phyloP scores from a whole-genome alignment of 2,797 vertebrate species.

The Micromesistius poutassou region DNA sequence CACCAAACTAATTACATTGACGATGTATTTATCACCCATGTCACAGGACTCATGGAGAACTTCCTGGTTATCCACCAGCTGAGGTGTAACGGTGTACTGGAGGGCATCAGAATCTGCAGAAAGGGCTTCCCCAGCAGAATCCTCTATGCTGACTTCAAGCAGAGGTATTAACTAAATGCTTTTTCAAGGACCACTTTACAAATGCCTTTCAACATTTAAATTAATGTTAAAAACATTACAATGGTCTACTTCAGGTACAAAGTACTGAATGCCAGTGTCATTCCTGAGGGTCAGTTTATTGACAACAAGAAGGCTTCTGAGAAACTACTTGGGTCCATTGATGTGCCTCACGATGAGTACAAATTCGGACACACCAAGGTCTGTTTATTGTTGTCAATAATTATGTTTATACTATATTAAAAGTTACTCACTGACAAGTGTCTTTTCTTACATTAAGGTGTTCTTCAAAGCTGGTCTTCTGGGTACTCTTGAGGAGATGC shows the following conservation, averaged over 20 bases:
- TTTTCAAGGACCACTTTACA: background rate
- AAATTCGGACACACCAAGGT: constrained; percentile 81
- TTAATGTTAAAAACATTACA: background rate
- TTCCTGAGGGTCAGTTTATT: constrained; percentile 3
- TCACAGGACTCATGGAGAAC: constrained; percentile 61
- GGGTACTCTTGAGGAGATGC: constrained; percentile 82
- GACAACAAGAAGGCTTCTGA: constrained; percentile 12
- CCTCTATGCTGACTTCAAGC: constrained; percentile 82
- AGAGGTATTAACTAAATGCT: constrained; percentile 63
- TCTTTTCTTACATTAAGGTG: constrained; percentile 59
- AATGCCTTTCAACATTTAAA: background rate
- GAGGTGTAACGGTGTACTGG: constrained; percentile 73
- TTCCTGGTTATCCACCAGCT: constrained; percentile 82
- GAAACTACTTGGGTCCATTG: constrained; percentile 19
- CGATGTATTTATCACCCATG: background rate
- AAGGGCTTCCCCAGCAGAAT: constrained; percentile 85
- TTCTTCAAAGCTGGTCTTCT: constrained; percentile 86
- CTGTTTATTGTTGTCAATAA: background rate
- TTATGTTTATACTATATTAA: background rate
- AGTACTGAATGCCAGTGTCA: constrained; percentile 8
- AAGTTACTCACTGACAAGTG: constrained; percentile 18
- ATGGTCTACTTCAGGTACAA: constrained; percentile 3
- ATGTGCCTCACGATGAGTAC: constrained; percentile 68
- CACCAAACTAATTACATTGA: background rate
- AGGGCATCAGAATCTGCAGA: constrained; percentile 4